Base-by-base conservation (phyloP, 2,888 invertebrate genomes). In the Microctonus brassicae region DNA sequence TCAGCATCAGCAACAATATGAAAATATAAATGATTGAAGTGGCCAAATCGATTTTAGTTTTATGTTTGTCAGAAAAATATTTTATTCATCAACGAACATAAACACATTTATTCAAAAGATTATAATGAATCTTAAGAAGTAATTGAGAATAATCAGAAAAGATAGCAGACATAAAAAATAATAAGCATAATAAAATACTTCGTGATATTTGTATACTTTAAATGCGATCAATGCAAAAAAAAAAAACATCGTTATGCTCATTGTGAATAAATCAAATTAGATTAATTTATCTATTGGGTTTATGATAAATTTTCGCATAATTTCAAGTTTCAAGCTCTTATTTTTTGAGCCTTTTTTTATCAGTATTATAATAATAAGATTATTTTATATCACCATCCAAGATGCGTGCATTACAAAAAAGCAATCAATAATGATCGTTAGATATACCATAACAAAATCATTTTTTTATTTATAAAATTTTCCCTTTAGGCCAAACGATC, bases 11-110 rank as follows among this genome's bases (percentile, higher is more conserved):
- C 79, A 78, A 24, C 68, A 74, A 36, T 82, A 79, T 65, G 74
- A 79, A 4, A 58, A 74, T 55, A 61, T 81, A 10, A 82, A 86
- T 22, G 75, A 82, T 70, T 85, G 85, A 84, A 77, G 78, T 53
- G 82, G 82, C 52, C 84, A 84, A 34, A 83, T 82, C 73, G 80
- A 84, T 79, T 81, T 78, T 22, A 79, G 78, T 77, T 63, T 22
- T 47, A 10, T 29, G 47, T 24, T 66, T 13, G 62, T 58, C 68
- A 47, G 67, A 66, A 58, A 62, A 73, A 24, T 55, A 47, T 70
- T 73, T 58, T 58, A 57, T 69, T 72, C 42, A 71, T 26, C 29
- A 11, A 61, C 10, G 55, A 68, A 39, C 53, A 52, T 34, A n/a
- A 36, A 52, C 20, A 13, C 24, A 20, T 36, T 42, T 11, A 17